Percentiles rank a stretch among this genome's conserved stretches.
Conservation (phyloP, 2,888 invertebrate genomes). For the Seira musarum region DNA sequence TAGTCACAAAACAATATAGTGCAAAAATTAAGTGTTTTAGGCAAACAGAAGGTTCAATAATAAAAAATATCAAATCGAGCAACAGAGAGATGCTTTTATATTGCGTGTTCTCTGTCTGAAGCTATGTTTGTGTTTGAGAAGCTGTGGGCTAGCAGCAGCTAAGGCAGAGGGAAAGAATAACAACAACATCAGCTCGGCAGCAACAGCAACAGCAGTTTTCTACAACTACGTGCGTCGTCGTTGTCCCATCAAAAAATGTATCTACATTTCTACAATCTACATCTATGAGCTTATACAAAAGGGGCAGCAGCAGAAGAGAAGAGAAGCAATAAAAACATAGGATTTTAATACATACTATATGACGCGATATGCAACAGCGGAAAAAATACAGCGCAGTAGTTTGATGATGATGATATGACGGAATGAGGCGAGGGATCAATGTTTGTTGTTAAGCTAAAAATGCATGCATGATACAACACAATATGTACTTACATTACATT, state of each 20-base stretch:
- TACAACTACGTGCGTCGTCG: conserved; percentile 27
- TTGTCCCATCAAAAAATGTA: neutral
- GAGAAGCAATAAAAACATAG: too few relatives aligned
- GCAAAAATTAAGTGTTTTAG: neutral
- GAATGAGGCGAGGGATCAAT: neutral
- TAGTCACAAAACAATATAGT: conserved; percentile 9
- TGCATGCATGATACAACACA: conserved; percentile 4
- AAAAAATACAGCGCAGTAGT: conserved; percentile 7
- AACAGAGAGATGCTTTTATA: conserved; percentile 34
- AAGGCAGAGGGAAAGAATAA: conserved; percentile 26
- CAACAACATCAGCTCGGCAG: conserved; percentile 13
- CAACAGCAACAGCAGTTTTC: conserved; percentile 50
- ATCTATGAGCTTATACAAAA: too few relatives aligned
- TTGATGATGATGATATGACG: too few relatives aligned
- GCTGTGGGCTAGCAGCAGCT: conserved; percentile 14
- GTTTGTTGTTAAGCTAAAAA: neutral
- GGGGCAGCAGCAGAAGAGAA: too few relatives aligned
- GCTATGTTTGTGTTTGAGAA: conserved; percentile 38
- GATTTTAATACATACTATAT: too few relatives aligned
- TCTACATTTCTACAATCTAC: too few relatives aligned
- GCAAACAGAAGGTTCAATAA: conserved; percentile 32
- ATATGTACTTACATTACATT: too few relatives aligned
- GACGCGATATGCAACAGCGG: conserved; percentile 2
- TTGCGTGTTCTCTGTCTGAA: conserved; percentile 15
- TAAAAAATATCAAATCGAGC: conserved; percentile 3